Evolutionary conservation across 2,113 vertebrate species (phyloP), one percentile per base, ranked within the genome.

Genomic region (Lepidothrix coronata): DNA sequence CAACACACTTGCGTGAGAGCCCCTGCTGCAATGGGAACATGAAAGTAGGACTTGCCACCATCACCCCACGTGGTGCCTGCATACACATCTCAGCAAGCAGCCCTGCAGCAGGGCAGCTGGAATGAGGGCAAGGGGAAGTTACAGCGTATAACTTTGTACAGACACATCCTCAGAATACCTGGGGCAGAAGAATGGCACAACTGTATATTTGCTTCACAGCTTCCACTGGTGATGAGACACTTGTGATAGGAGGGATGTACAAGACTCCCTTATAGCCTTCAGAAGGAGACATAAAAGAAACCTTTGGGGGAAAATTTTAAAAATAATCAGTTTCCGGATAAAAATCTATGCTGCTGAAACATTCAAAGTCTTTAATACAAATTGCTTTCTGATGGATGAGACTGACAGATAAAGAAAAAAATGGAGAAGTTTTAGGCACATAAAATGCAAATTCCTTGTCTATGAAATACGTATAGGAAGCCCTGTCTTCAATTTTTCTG

Each of bases 21-120:
- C 8, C 9, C 0, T 2, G 2, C 18, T 3, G 9, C 1, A 5
- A 51, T 15, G 18, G 37, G 21, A 70, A 31, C 8, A 43, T 1
- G 0, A 57, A 62, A 46, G 25, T 17, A 68, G 33, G 48, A 30
- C 28, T 59, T 76, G 55, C 7, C 24, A 23, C 25, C 4, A 2
- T 11, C 79, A 31, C 8, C n/a, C 57, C 3, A 5, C 39, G 2
- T 0, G 3, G 25, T n/a, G 35, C 48, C 74, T 30, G 12, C 35
- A 13, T 6, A 27, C 1, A 4, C 30, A n/a, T 9, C 31, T 24
- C 70, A 61, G 70, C 52, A 81, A 61, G 61, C 70, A 82, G 46
- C 61, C 61, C 46, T 82, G 5, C 41, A 72, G 74, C 37, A 72
- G 39, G 8, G 8, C 19, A 92, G 15, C 11, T 37, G n/a, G 22